Conservation (phyloP, 2,113 vertebrate species). For the Mastomys coucha region DNA sequence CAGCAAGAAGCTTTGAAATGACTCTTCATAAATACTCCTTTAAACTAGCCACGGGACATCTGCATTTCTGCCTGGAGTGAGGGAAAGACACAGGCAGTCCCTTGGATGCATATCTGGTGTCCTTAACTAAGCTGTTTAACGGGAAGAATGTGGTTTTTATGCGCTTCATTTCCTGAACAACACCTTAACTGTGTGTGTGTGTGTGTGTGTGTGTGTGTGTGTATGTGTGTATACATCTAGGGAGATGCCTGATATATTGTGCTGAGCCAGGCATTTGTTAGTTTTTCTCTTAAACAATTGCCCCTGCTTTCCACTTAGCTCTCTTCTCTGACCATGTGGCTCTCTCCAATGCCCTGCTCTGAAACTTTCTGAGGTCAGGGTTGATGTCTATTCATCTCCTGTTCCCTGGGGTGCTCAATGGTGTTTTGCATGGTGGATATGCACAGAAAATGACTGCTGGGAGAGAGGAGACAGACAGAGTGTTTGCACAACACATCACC, state of each 20-base stretch:
- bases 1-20: slow-evolving; percentile 67
- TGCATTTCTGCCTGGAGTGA: not conserved
- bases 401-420: rapidly evolving
- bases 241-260: slow-evolving; percentile 10
- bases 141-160: slow-evolving; percentile 60
- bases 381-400: not conserved
- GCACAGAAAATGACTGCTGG: too few species aligned
- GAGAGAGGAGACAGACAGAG: not conserved
- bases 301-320: not conserved
- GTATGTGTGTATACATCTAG: not conserved
- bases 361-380: not conserved
- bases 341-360: not conserved
- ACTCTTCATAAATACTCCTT: slow-evolving; percentile 69
- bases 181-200: not conserved
- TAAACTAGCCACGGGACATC: slow-evolving; percentile 6
- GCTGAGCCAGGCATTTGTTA: slow-evolving; percentile 44
- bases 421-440: too few species aligned
- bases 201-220: too few species aligned
- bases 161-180: slow-evolving; percentile 15
- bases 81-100: not conserved
- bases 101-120: not conserved
- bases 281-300: slow-evolving; percentile 14
- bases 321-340: not conserved
- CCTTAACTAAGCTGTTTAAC: slow-evolving; percentile 27
- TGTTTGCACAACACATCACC: rapidly evolving